Evolutionary conservation across 2,888 invertebrate species (phyloP).

Genomic region (Rhingia rostrata): DNA sequence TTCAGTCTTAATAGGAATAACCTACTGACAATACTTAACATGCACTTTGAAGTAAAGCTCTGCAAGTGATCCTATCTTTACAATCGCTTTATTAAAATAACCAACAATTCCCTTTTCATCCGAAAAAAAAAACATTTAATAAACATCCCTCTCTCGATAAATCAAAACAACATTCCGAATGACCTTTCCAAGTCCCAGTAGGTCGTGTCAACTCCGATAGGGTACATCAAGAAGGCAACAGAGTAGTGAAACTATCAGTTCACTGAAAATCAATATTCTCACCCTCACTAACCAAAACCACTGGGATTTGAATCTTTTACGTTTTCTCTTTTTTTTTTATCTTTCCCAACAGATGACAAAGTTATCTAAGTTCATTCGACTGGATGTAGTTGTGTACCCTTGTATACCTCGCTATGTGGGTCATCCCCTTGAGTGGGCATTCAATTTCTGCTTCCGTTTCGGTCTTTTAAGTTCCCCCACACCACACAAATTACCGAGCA

Average conservation of each 20-base stretch:
- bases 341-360: constrained; percentile 37
- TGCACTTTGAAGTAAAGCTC: no score
- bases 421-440: constrained; percentile 46
- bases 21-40: no score
- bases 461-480: constrained; percentile 17
- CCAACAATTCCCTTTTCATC: no score
- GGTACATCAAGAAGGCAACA: constrained; percentile 26
- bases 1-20: no score
- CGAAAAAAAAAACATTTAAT: neutral
- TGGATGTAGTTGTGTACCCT: constrained; percentile 34
- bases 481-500: neutral
- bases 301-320: constrained; percentile 41
- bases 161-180: constrained; percentile 14
- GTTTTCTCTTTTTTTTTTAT: neutral
- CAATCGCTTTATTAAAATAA: no score
- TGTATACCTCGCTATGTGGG: constrained; percentile 32
- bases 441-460: constrained; percentile 37
- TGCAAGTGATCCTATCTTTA: no score
- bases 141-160: neutral
- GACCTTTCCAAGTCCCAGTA: constrained; percentile 21
- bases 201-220: constrained; percentile 31
- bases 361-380: constrained; percentile 60
- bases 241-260: constrained; percentile 30
- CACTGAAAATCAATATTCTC: constrained; percentile 54
- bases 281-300: neutral